A percentile compares a stretch with the other conserved stretches of the same genome.
These are phyloP conservation scores for Agrochola macilenta DNA, from an alignment of 2,888 invertebrate species.

Conservation along the genomic window DNA sequence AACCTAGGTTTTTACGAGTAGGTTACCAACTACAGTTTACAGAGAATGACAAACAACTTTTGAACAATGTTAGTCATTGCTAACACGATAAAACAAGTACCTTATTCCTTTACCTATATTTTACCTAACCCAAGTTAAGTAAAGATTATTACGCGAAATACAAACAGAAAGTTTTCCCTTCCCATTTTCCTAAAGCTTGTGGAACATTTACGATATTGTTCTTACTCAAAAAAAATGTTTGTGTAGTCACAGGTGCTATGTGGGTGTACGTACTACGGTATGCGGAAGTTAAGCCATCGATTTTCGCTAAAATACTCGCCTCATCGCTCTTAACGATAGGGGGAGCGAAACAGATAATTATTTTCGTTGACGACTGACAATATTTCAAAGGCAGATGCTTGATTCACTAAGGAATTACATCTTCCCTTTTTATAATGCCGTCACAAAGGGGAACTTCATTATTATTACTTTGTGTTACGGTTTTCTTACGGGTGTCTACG, in stretches of 20 bases:
- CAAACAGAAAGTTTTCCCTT: conserved; percentile 46
- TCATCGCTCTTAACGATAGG: conserved; percentile 76
- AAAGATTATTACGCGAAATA: conserved; percentile 52
- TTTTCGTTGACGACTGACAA: conserved; percentile 79
- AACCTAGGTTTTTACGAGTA: conserved; percentile 18
- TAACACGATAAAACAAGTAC: conserved; percentile 2
- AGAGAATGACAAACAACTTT: conserved; percentile 37
- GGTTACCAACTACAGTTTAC: conserved; percentile 14
- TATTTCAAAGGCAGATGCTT: conserved; percentile 80
- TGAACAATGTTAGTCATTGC: conserved; percentile 6
- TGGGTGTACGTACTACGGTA: conserved; percentile 51
- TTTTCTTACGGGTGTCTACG: conserved; percentile 72
- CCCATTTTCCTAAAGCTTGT: conserved; percentile 42
- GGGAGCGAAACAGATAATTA: conserved; percentile 80
- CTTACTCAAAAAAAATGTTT: conserved; percentile 64
- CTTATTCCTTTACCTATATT: conserved; percentile 11
- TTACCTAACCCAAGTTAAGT: conserved; percentile 23
- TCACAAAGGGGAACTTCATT: conserved; percentile 70
- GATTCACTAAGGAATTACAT: conserved; percentile 76
- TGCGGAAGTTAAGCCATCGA: conserved; percentile 69
- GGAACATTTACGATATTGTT: conserved; percentile 57
- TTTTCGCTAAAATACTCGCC: conserved; percentile 76
- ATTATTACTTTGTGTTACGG: conserved; percentile 73
- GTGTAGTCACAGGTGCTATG: conserved; percentile 69
- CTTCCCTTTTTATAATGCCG: conserved; percentile 71